A percentile compares a stretch with the other conserved stretches of the same genome.
These are phyloP conservation scores for Drosophila differens DNA, from an alignment of 2,888 invertebrate genomes.

Conservation along the genomic window DNA sequence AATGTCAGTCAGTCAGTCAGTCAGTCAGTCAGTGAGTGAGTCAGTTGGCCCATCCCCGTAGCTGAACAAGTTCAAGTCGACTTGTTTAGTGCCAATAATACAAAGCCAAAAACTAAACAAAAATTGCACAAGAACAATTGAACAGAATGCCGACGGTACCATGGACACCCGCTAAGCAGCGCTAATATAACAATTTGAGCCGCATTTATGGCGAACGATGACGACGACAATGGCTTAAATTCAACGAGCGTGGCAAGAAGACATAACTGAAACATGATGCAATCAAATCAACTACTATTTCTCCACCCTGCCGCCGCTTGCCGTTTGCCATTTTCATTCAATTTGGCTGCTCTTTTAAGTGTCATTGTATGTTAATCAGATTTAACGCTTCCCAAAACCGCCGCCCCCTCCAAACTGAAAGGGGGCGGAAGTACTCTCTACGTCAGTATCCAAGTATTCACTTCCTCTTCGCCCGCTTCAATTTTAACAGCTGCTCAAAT, in stretches of 20 bases:
- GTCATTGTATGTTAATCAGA: conserved; percentile 69
- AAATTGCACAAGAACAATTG: neutral
- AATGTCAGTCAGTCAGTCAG: conserved; percentile 31
- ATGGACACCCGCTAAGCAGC: conserved; percentile 36
- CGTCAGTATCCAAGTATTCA: neutral
- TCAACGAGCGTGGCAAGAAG: conserved; percentile 24
- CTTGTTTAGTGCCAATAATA: neutral
- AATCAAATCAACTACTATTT: conserved; percentile 9
- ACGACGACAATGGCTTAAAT: conserved; percentile 29
- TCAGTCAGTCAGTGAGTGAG: neutral
- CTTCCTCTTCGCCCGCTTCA: neutral
- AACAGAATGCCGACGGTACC: conserved; percentile 4
- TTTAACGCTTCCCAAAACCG: conserved; percentile 25
- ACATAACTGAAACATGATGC: conserved; percentile 25
- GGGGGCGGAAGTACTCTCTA: conserved; percentile 2
- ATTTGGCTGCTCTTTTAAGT: conserved; percentile 24
- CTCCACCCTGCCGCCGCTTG: neutral
- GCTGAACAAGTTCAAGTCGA: conserved; percentile 23
- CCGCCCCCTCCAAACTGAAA: neutral
- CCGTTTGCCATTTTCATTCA: conserved; percentile 8
- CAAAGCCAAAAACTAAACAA: neutral
- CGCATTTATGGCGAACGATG: conserved; percentile 44
- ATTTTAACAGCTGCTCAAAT: conserved; percentile 20
- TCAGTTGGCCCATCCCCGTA: neutral
- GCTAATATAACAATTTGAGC: conserved; percentile 29